Percentiles rank a stretch among this genome's conserved stretches.
phyloP scores from a whole-genome alignment of 2,113 vertebrate species.

The Neogobius melanostomus region DNA sequence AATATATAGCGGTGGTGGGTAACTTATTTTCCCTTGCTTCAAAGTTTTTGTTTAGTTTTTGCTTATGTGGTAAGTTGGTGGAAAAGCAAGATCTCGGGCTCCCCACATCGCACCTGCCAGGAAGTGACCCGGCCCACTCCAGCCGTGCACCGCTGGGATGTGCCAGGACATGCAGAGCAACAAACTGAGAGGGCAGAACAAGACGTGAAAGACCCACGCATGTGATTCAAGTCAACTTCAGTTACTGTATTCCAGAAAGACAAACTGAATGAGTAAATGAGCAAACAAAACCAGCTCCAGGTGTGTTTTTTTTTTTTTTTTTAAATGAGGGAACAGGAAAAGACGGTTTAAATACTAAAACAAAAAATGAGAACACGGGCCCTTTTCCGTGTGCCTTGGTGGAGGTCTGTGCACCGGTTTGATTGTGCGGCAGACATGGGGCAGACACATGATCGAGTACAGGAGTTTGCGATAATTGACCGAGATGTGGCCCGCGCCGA shows the following conservation, averaged over 20 bases:
- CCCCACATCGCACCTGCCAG: slow-evolving; percentile 64
- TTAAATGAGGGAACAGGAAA: no score
- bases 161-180: slow-evolving; percentile 43
- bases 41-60: slow-evolving; percentile 15
- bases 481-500: slow-evolving; percentile 46
- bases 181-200: slow-evolving; percentile 8
- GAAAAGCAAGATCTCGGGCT: slow-evolving; percentile 55
- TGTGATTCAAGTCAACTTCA: background rate
- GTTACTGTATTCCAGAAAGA: background rate
- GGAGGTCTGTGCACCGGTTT: background rate
- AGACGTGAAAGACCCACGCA: background rate
- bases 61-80: slow-evolving; percentile 44
- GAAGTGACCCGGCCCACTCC: slow-evolving; percentile 52
- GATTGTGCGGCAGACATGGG: slow-evolving; percentile 7
- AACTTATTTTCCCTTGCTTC: slow-evolving; percentile 66
- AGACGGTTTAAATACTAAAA: no score
- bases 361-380: no score
- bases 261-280: no score
- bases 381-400: no score
- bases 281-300: no score
- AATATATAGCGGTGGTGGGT: slow-evolving; percentile 78
- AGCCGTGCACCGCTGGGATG: slow-evolving; percentile 50
- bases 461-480: slow-evolving; percentile 67
- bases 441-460: slow-evolving; percentile 19
- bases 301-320: no score